Conservation (phyloP, 2,797 vertebrate genomes). For the Coranthus polyacanthus region DNA sequence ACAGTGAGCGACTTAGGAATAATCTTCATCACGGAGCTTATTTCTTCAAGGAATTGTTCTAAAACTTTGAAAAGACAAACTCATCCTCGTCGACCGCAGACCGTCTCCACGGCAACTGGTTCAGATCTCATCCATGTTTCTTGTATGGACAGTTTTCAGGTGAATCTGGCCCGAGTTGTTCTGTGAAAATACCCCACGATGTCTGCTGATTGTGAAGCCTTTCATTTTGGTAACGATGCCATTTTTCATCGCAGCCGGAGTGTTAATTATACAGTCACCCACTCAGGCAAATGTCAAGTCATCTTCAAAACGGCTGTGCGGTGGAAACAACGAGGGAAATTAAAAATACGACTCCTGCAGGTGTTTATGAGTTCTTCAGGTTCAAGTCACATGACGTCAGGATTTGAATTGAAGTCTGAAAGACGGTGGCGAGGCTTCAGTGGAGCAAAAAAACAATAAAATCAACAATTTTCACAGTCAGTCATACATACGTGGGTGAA, state of each 20-base stretch:
- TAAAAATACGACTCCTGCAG: conserved; percentile 38
- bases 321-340: conserved; percentile 19
- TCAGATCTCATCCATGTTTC: no score
- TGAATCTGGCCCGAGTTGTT: conserved; percentile 1
- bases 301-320: conserved; percentile 35
- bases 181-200: neutral
- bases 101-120: no score
- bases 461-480: conserved; percentile 11
- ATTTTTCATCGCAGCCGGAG: conserved; percentile 37
- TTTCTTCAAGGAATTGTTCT: no score
- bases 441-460: conserved; percentile 6
- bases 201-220: conserved; percentile 9
- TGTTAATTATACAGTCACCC: conserved; percentile 40
- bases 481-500: no score
- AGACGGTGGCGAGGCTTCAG: conserved; percentile 3
- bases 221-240: conserved; percentile 7
- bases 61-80: no score
- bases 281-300: conserved; percentile 43
- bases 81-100: no score
- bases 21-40: no score
- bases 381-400: conserved; percentile 20
- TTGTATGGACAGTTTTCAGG: no score
- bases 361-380: conserved; percentile 36
- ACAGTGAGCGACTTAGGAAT: no score
- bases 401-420: conserved; percentile 28